phyloP scores from a whole-genome alignment of 2,797 vertebrate species.

The Channa striata region DNA sequence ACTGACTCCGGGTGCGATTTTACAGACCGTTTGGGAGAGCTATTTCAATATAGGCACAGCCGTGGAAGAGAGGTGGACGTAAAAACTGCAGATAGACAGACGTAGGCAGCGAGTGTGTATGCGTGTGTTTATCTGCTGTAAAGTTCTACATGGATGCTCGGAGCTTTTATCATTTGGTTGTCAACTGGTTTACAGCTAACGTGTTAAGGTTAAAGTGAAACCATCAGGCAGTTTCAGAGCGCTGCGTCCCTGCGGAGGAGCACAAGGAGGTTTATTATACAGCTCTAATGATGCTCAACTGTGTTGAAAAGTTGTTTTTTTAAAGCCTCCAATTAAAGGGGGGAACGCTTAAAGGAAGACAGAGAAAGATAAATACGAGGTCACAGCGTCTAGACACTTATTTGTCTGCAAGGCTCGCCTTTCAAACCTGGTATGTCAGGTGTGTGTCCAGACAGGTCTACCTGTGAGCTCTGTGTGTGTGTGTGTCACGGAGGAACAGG shows the following conservation, averaged over 20 bases:
- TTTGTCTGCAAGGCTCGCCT: conserved; percentile 79
- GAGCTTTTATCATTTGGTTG: conserved; percentile 37
- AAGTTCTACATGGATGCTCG: conserved; percentile 43
- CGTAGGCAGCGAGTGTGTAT: conserved; percentile 27
- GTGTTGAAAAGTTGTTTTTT: conserved; percentile 1
- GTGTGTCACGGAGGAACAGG: not conserved
- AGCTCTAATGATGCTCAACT: not conserved
- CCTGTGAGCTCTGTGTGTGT: not conserved
- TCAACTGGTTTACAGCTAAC: conserved; percentile 35
- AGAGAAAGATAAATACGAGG: conserved; percentile 77
- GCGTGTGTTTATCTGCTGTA: conserved; percentile 51
- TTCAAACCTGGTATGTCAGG: conserved; percentile 82
- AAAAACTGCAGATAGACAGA: conserved; percentile 54
- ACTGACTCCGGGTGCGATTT: conserved; percentile 60
- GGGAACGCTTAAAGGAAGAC: conserved; percentile 42
- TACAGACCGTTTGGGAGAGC: conserved; percentile 61
- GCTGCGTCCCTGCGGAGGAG: not conserved
- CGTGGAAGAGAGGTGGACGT: conserved; percentile 31
- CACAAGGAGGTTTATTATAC: not conserved
- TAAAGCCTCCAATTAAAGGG: conserved; percentile 3
- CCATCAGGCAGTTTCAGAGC: not conserved
- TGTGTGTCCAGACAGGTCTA: conserved; percentile 10
- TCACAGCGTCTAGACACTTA: conserved; percentile 88
- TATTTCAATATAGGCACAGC: conserved; percentile 29
- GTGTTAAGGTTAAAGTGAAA: conserved; percentile 26